These are phyloP conservation scores for Poecilia velifera DNA, from an alignment of 2,797 vertebrate species.

Conservation along the genomic window DNA sequence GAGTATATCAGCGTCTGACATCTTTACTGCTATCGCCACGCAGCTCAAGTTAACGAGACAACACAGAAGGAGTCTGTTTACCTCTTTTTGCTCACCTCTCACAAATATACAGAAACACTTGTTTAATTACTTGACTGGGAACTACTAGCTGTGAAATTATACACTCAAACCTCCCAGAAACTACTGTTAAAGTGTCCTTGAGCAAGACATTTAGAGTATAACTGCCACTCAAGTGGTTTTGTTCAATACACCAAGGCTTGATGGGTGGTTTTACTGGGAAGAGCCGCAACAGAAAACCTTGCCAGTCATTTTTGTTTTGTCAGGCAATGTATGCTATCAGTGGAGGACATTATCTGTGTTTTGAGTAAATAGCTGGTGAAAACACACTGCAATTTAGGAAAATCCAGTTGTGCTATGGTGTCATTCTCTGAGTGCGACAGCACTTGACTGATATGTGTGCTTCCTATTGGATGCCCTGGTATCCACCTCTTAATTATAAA, in stretches of 20 bases:
- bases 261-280: conserved; percentile 16
- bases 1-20: conserved; percentile 77
- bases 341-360: not conserved
- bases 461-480: conserved; percentile 10
- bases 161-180: conserved; percentile 8
- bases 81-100: conserved; percentile 1
- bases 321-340: conserved; percentile 1
- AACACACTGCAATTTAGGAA: conserved; percentile 13
- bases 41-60: conserved; percentile 70
- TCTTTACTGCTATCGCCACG: conserved; percentile 69
- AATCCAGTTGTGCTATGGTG: not conserved
- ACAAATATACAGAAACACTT: conserved; percentile 11
- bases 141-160: conserved; percentile 9
- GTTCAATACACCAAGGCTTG: not conserved
- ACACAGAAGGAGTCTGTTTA: conserved; percentile 36
- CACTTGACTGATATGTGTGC: conserved; percentile 16
- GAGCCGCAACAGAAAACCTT: not conserved
- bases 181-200: not conserved
- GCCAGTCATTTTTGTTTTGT: conserved; percentile 8
- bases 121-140: conserved; percentile 10
- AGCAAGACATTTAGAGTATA: conserved; percentile 26
- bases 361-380: conserved; percentile 19
- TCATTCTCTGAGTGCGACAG: conserved; percentile 10
- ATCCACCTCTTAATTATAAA: conserved; percentile 27
- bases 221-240: conserved; percentile 1